These are phyloP conservation scores for Glyphotaelius pellucidus DNA, from an alignment of 2,888 invertebrate genomes.

Conservation along the genomic window DNA sequence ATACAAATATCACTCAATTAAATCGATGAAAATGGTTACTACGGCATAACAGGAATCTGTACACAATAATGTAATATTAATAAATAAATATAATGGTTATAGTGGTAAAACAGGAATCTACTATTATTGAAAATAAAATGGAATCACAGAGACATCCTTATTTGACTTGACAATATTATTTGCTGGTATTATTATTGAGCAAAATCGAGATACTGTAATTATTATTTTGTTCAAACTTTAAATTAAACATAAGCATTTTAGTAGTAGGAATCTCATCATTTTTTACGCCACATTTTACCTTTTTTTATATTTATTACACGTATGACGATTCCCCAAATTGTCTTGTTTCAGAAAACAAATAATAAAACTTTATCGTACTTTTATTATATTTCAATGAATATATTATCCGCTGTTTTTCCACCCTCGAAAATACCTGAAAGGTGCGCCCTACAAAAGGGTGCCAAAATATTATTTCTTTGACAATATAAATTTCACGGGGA, in stretches of 20 bases:
- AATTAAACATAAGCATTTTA: not conserved
- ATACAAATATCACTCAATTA: too few relatives aligned
- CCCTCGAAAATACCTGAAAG: not conserved
- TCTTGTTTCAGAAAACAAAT: conserved; percentile 2
- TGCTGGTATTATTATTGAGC: too few relatives aligned
- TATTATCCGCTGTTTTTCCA: not conserved
- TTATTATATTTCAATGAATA: conserved; percentile 10
- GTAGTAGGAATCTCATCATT: not conserved
- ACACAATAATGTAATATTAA: too few relatives aligned
- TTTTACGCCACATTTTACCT: not conserved
- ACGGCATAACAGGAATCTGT: too few relatives aligned
- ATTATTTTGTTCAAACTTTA: too few relatives aligned
- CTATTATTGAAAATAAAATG: too few relatives aligned
- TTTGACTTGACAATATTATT: too few relatives aligned
- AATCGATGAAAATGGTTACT: too few relatives aligned
- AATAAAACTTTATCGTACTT: conserved; percentile 1
- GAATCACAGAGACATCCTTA: too few relatives aligned
- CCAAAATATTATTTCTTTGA: conserved; percentile 28
- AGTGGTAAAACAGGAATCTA: too few relatives aligned
- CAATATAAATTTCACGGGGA: conserved; percentile 28
- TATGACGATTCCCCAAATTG: not conserved
- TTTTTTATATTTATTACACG: conserved; percentile 2
- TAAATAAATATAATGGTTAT: too few relatives aligned
- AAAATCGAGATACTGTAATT: too few relatives aligned
- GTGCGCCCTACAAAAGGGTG: conserved; percentile 3